These are phyloP conservation scores for Trogon melanurus DNA, from an alignment of 2,113 vertebrate species.

Conservation along the genomic window DNA sequence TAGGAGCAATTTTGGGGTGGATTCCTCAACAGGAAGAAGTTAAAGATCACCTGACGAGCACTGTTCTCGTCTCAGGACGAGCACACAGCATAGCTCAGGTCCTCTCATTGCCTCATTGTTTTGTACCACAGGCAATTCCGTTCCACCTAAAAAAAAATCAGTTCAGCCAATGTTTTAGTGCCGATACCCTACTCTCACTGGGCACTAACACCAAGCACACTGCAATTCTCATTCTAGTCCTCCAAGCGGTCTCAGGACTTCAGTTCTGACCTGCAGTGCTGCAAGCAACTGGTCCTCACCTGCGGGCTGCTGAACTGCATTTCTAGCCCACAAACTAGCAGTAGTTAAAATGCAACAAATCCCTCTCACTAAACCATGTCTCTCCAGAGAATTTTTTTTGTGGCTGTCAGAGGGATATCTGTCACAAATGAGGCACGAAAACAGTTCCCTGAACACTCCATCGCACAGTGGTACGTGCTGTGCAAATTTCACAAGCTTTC, in stretches of 20 bases:
- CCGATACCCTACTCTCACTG: too few species aligned
- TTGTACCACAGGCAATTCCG: not conserved
- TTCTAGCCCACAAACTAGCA: not conserved
- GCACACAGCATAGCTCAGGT: not conserved
- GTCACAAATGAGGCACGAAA: not conserved
- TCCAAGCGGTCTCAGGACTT: not conserved
- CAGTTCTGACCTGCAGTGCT: not conserved
- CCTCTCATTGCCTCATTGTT: not conserved
- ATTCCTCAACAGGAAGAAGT: not conserved
- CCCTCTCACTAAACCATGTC: not conserved
- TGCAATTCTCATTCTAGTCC: not conserved
- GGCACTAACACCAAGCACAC: not conserved
- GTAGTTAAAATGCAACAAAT: not conserved
- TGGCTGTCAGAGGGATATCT: not conserved
- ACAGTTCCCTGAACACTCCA: not conserved
- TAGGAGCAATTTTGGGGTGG: not conserved
- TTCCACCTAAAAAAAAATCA: not conserved
- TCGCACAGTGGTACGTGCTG: fast-evolving
- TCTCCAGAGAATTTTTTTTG: not conserved
- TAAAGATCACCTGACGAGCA: not conserved
- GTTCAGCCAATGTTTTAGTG: not conserved
- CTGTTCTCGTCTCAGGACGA: not conserved
- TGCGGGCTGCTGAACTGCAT: not conserved
- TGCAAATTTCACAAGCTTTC: not conserved
- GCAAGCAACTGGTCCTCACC: not conserved